Evolutionary conservation across 2,888 invertebrate genomes (phyloP), one percentile per base, ranked within the genome.

Genomic region (Drosophila quinaria): DNA sequence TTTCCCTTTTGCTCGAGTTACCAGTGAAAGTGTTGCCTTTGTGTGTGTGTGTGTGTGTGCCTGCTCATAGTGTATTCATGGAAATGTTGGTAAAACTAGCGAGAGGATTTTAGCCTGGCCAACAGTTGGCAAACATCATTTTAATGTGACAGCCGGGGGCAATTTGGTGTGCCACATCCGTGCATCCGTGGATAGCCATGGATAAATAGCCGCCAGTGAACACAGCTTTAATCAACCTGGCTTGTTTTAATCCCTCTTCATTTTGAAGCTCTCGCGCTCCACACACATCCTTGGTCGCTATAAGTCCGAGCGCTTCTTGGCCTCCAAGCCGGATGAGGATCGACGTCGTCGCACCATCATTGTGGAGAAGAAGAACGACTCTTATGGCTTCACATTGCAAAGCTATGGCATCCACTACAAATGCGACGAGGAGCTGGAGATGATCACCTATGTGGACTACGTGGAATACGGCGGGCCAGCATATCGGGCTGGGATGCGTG

Each of bases 381-480:
- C 97, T 33, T 99, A 97, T 92, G 99, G 99, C 13, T 99, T 99
- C 93, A 98, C 98, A 0, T 94, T 99, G 41, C 98, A 99, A 95
- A 98, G 98, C 87, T 99, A 99, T 92, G 98, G 98, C 37, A 98
- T 99, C 70, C 98, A 98, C 91, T 98, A 98, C 92, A 97, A 97
- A 91, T 96, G 96, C 93, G 98, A 97, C 87, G 96, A 97, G 91
- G 98, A 98, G 92, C 97, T 98, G 68, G 98, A 99, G 93, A 96
- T 98, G 94, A 97, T 99, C 66, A 99, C 98, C 0, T 99, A 99
- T 91, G 98, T 99, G 49, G 99, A 99, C 91, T 98, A 98, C 92
- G 98, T 99, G 62, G 98, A 98, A 84, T 95, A 96, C 70, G 97
- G 97, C 78, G 98, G 98, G 0, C 96, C 98, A 0, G 98, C 99